Base-by-base conservation (phyloP, 2,113 vertebrate genomes). In the Variabilichromis moorii region DNA sequence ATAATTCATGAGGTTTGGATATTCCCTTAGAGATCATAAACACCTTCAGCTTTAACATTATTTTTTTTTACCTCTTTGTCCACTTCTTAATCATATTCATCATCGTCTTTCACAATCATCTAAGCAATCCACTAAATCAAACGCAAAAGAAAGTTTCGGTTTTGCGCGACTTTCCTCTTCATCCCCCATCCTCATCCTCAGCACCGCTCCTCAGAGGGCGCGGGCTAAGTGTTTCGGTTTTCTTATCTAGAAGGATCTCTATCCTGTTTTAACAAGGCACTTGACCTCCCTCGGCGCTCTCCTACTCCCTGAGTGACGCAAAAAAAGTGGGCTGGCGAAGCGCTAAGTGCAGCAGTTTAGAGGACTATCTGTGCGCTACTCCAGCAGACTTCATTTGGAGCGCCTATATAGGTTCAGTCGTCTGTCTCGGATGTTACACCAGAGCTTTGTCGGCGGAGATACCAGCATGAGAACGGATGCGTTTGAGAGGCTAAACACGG, bases 281-380 rank as follows among this genome's bases (percentile, higher is more conserved):
- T 95, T 94, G 94, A 93, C 94, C 91, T 95, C 90, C 91, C 86
- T 92, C 89, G 82, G 87, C 82, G 91, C 89, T 91, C 81, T 83
- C 59, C 83, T 84, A 85, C 83, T 94, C 89, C 92, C 86, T 4
- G 90, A 93, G 93, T 97, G 96, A 96, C 96, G 95, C 94, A 93
- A 92, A 91, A 91, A 88, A 95, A 95, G 96, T 96, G 96, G 96
- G 96, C 96, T 89, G 96, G 96, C 96, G 87, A 37, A 95, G 92
- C 91, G 92, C 87, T 93, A 94, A 94, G 94, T 94, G 95, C 93
- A 92, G 92, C 26, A 95, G 95, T 96, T 95, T 93, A 88, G 94
- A 95, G 90, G 89, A 92, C 86, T 93, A 86, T 94, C 90, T 80
- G 94, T 81, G 94, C 94, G 92, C 88, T 84, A 93, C 91, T 91